Percentiles rank a stretch among this genome's conserved stretches.
These are phyloP conservation scores for Pholis gunnellus DNA, from an alignment of 2,113 vertebrate genomes.

Conservation along the genomic window DNA sequence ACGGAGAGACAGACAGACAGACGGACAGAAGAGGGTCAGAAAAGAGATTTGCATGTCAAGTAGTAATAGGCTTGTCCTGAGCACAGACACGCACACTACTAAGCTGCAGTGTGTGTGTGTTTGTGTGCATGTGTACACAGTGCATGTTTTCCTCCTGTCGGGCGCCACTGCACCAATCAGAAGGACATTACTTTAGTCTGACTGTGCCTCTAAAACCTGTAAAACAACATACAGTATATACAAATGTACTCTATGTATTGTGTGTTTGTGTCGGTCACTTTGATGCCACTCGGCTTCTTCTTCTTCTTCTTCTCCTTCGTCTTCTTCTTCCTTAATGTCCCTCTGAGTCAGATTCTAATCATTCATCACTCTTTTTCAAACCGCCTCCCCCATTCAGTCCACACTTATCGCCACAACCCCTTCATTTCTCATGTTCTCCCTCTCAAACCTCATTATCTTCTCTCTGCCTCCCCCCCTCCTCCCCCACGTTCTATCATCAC, in stretches of 20 bases:
- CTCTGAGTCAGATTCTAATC: slow-evolving; percentile 17
- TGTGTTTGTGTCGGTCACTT: slow-evolving; percentile 13
- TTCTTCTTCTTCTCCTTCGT: neutral
- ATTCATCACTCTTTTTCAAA: slow-evolving; percentile 27
- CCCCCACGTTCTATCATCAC: slow-evolving; percentile 26
- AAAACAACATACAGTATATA: neutral
- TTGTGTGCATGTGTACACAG: slow-evolving; percentile 13
- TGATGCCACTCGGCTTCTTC: neutral
- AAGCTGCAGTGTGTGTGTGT: slow-evolving; percentile 48
- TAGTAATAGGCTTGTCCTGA: slow-evolving; percentile 74
- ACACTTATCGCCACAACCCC: slow-evolving; percentile 9
- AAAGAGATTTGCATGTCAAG: slow-evolving; percentile 81
- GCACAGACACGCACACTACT: slow-evolving; percentile 55
- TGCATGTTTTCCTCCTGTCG: neutral
- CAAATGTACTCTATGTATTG: neutral
- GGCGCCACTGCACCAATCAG: neutral
- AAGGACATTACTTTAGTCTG: slow-evolving; percentile 4
- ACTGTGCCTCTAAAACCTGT: neutral
- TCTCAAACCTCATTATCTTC: slow-evolving; percentile 42
- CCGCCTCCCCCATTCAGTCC: slow-evolving; percentile 23
- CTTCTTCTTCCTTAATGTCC: neutral
- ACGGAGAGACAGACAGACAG: slow-evolving; percentile 51
- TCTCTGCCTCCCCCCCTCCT: slow-evolving; percentile 23
- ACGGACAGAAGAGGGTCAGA: slow-evolving; percentile 76
- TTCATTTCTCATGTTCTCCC: slow-evolving; percentile 46